These are phyloP conservation scores for Unio delphinus DNA, from an alignment of 2,888 invertebrate species.

Conservation along the genomic window DNA sequence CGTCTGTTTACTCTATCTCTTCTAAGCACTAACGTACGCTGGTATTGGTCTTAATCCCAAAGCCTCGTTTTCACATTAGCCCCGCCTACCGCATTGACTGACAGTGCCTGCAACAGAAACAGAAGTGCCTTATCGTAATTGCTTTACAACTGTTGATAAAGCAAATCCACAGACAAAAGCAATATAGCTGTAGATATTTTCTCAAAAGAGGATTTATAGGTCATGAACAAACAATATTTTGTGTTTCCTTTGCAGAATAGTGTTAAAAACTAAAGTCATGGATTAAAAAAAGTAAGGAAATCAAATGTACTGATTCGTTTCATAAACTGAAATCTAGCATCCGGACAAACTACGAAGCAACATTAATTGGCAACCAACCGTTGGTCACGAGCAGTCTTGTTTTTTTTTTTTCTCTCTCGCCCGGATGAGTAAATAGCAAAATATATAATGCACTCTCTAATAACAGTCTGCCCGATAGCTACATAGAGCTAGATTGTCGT, in stretches of 20 bases:
- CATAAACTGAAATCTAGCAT: too few species aligned
- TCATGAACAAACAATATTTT: background rate
- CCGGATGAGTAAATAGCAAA: too few species aligned
- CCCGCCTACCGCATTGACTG: constrained; percentile 59
- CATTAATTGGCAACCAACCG: too few species aligned
- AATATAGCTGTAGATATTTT: background rate
- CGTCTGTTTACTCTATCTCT: constrained; percentile 44
- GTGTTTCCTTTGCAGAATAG: background rate
- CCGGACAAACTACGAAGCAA: too few species aligned
- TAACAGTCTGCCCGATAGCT: too few species aligned
- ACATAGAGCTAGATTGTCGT: too few species aligned
- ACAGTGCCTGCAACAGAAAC: constrained; percentile 39
- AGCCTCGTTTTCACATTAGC: constrained; percentile 53
- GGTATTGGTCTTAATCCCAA: constrained; percentile 40
- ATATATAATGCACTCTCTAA: too few species aligned
- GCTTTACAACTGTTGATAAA: background rate
- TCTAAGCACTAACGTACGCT: constrained; percentile 26
- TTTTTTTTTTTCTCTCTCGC: too few species aligned
- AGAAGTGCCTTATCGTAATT: constrained; percentile 37
- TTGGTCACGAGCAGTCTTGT: too few species aligned
- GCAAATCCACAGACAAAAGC: background rate
- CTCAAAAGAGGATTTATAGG: too few species aligned
- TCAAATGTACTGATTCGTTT: constrained; percentile 11
- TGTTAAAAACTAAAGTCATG: constrained; percentile 1
- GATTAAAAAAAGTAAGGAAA: background rate